Evolutionary conservation across 2,888 invertebrate genomes (phyloP).

Genomic region (Julus scanicus): DNA sequence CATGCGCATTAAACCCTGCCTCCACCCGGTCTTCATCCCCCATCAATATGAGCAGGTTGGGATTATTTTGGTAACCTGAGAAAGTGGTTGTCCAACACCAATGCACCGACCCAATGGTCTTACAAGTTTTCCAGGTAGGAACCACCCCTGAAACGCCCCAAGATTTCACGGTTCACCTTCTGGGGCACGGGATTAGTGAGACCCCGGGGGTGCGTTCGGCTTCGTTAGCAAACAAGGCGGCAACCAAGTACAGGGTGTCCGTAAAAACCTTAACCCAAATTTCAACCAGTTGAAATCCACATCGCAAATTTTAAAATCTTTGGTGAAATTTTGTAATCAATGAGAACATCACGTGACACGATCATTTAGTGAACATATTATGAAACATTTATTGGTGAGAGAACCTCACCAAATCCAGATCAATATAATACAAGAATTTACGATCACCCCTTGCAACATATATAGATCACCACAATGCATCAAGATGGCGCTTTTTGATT

Average conservation of each 20-base stretch:
- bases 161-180: constrained; percentile 25
- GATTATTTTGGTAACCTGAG: constrained; percentile 39
- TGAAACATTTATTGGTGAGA: too few species aligned
- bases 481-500: background rate
- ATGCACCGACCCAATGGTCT: constrained; percentile 19
- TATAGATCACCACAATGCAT: background rate
- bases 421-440: background rate
- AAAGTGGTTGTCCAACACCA: constrained; percentile 23
- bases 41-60: background rate
- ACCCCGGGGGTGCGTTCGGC: background rate
- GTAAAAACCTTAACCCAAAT: background rate
- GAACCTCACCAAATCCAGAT: background rate
- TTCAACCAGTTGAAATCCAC: too few species aligned
- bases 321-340: too few species aligned
- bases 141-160: constrained; percentile 25
- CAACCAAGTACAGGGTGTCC: background rate
- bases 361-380: too few species aligned
- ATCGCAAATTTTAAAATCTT: too few species aligned
- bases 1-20: constrained; percentile 8
- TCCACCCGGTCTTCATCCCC: constrained; percentile 9
- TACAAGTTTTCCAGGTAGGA: constrained; percentile 4
- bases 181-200: background rate
- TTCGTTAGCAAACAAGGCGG: background rate
- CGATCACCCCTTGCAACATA: background rate
- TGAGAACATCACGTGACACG: too few species aligned